phyloP scores from a whole-genome alignment of 2,888 invertebrate genomes.

The Chaetogeoica ovagalla region DNA sequence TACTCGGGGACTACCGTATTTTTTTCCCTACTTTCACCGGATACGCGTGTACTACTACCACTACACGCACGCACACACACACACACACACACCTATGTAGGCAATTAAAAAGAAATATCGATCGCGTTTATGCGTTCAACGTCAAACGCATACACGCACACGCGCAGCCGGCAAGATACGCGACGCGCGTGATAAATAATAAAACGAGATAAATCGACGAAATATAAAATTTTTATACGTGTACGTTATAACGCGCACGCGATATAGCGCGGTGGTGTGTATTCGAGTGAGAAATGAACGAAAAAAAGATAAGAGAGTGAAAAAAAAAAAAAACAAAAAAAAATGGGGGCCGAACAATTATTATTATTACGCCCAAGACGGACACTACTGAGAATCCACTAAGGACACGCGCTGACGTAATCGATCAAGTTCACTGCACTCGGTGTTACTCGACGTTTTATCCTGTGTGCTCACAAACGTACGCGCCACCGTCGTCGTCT shows the following conservation, averaged over 20 bases:
- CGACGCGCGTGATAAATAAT: background rate
- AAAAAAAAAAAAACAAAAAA: background rate
- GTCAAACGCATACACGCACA: background rate
- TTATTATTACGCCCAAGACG: slow-evolving; percentile 4
- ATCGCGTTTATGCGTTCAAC: slow-evolving; percentile 2
- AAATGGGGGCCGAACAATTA: slow-evolving; percentile 37
- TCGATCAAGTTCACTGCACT: slow-evolving; percentile 53
- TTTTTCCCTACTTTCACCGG: background rate
- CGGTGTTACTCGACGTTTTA: slow-evolving; percentile 15
- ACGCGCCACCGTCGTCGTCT: background rate
- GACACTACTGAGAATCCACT: background rate
- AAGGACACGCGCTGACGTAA: slow-evolving; percentile 48
- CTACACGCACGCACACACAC: too few species aligned
- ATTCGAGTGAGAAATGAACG: too few species aligned
- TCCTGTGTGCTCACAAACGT: slow-evolving; percentile 12
- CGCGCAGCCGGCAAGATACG: slow-evolving; percentile 11
- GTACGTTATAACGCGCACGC: too few species aligned
- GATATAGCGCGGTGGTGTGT: too few species aligned
- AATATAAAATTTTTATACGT: background rate
- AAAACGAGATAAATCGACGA: background rate
- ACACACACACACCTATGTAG: too few species aligned
- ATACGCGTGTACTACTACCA: background rate
- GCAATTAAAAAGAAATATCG: background rate
- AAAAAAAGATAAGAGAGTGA: too few species aligned
- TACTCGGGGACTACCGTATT: background rate